Conservation (phyloP, 1,140 invertebrate genomes). For the Zelostemma sp. region DNA sequence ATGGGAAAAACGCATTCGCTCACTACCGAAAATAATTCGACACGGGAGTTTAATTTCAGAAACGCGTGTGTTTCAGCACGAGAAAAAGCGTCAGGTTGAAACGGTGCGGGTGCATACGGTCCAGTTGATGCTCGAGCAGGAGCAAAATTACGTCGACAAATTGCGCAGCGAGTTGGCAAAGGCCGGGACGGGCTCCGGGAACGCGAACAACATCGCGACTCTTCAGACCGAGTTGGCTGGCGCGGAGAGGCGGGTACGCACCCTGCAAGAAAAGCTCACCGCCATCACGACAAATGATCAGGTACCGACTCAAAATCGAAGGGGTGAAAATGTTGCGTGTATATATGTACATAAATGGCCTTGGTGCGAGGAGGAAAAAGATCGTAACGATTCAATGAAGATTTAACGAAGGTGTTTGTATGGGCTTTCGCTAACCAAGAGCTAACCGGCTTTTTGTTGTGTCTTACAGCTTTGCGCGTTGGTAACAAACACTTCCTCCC, state of each 20-base stretch:
- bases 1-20: too few species aligned
- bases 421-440: conserved; percentile 49
- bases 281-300: conserved; percentile 62
- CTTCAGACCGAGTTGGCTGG: conserved; percentile 71
- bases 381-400: conserved; percentile 3
- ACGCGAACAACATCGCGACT: conserved; percentile 60
- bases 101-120: conserved; percentile 82
- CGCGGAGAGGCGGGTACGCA: conserved; percentile 75
- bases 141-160: conserved; percentile 81
- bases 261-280: conserved; percentile 74
- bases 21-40: too few species aligned
- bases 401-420: conserved; percentile 13
- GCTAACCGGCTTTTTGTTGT: conserved; percentile 65
- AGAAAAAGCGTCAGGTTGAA: conserved; percentile 82
- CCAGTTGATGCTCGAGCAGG: conserved; percentile 84
- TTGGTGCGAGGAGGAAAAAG: too few species aligned
- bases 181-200: conserved; percentile 66
- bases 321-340: not conserved
- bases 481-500: conserved; percentile 69
- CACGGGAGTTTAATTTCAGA: too few species aligned
- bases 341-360: not conserved
- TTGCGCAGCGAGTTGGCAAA: conserved; percentile 75
- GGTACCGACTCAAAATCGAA: conserved; percentile 39
- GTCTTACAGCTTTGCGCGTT: conserved; percentile 71
- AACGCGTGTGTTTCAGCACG: conserved; percentile 77